These are phyloP conservation scores for Mohoua ochrocephala DNA, from an alignment of 2,113 vertebrate species.

Conservation along the genomic window DNA sequence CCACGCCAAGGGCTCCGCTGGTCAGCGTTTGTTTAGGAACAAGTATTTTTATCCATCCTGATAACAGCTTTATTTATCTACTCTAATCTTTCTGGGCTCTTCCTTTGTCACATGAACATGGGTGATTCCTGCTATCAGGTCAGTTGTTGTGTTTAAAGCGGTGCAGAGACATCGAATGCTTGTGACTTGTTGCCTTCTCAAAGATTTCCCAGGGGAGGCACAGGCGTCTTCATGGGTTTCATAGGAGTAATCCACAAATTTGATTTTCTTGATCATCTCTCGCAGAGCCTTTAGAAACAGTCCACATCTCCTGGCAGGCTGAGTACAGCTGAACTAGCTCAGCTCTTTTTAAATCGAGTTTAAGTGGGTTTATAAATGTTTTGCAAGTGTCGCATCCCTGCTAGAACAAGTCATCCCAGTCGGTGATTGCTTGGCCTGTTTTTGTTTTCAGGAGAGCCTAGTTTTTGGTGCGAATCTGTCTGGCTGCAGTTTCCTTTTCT, in stretches of 20 bases:
- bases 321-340: background rate
- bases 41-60: background rate
- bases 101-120: background rate
- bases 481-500: background rate
- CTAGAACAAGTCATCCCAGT: conserved; percentile 11
- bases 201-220: background rate
- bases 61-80: background rate
- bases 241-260: background rate
- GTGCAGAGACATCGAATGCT: rapidly evolving
- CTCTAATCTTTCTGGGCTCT: background rate
- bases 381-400: background rate
- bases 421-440: background rate
- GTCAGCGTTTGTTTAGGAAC: background rate
- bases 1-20: rapidly evolving
- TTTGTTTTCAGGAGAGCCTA: background rate
- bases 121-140: background rate
- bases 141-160: background rate
- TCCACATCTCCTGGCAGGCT: background rate
- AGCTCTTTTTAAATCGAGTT: conserved; percentile 7
- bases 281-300: background rate
- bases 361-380: background rate
- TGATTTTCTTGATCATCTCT: background rate
- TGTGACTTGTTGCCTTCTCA: background rate
- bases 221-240: background rate
- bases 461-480: background rate